Evolutionary conservation across 2,888 invertebrate genomes (phyloP).

Genomic region (Magallana nippona): DNA sequence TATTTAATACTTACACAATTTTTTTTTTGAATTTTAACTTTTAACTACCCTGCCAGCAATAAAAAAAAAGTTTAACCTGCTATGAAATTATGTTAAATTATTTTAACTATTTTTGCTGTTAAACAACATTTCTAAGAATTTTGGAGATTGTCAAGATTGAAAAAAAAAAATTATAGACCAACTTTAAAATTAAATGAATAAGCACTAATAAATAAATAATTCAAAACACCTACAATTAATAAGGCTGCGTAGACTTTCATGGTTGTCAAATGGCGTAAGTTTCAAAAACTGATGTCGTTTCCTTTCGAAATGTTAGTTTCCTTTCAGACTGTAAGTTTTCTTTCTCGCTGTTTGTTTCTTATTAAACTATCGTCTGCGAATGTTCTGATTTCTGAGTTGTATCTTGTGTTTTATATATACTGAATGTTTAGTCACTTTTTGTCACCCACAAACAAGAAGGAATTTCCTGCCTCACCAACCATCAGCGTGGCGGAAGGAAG

Average conservation of each 20-base stretch:
- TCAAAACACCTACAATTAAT: neutral
- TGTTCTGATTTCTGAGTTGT: neutral
- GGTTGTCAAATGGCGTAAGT: neutral
- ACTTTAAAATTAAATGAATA: neutral
- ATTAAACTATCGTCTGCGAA: neutral
- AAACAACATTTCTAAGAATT: no score
- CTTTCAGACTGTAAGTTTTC: no score
- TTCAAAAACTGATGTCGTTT: neutral
- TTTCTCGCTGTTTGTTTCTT: neutral
- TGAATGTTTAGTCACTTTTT: neutral
- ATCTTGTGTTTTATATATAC: slow-evolving; percentile 11
- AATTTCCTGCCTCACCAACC: neutral
- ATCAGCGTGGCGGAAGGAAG: neutral
- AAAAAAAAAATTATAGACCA: neutral
- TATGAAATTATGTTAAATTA: no score
- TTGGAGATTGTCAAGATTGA: no score
- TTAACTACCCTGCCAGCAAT: no score
- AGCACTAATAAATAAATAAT: neutral
- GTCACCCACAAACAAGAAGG: neutral
- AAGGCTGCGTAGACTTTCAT: slow-evolving; percentile 16
- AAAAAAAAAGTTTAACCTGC: no score
- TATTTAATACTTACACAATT: no score
- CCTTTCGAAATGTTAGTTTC: neutral
- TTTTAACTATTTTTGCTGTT: no score
- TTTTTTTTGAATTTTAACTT: no score